phyloP scores from a whole-genome alignment of 2,113 vertebrate species.

The Arothron firmamentum region DNA sequence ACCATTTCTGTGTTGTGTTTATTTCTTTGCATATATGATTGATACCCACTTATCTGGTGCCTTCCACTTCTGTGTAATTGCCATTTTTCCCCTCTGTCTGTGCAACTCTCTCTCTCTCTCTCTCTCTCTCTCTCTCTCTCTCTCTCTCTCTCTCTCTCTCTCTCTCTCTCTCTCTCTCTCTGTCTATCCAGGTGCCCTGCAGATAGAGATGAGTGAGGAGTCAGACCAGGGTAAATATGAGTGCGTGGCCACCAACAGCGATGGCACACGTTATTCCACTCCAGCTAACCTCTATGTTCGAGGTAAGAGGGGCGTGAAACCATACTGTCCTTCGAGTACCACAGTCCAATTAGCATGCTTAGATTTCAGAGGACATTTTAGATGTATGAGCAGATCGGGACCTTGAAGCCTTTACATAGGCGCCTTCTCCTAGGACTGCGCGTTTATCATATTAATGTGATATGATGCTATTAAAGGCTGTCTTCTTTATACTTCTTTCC shows the following conservation, averaged over 20 bases:
- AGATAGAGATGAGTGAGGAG: slow-evolving; percentile 98
- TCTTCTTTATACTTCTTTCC: slow-evolving; percentile 5
- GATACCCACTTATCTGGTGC: slow-evolving; percentile 30
- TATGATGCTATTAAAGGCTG: slow-evolving; percentile 1
- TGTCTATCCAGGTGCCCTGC: slow-evolving; percentile 86
- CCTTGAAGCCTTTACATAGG: not conserved
- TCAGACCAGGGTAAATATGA: slow-evolving; percentile 99
- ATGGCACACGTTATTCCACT: slow-evolving; percentile 97
- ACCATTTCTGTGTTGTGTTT: slow-evolving; percentile 72
- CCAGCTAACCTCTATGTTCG: slow-evolving; percentile 98
- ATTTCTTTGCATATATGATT: slow-evolving; percentile 18
- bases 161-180: slow-evolving; percentile 27
- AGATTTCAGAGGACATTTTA: too few species aligned
- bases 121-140: slow-evolving; percentile 1
- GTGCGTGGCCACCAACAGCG: slow-evolving; percentile 98
- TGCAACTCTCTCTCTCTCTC: slow-evolving; percentile 35
- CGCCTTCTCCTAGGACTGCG: not conserved
- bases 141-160: slow-evolving; percentile 18
- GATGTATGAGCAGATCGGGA: slow-evolving; percentile 1
- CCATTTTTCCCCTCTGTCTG: slow-evolving; percentile 42
- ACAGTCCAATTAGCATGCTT: too few species aligned
- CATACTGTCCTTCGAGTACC: not conserved
- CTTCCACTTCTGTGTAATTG: slow-evolving; percentile 58
- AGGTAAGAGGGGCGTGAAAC: slow-evolving; percentile 80
- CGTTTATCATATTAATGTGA: slow-evolving; percentile 12